Base-by-base conservation (phyloP, 2,113 vertebrate genomes). In the Antechinus stuartii region DNA sequence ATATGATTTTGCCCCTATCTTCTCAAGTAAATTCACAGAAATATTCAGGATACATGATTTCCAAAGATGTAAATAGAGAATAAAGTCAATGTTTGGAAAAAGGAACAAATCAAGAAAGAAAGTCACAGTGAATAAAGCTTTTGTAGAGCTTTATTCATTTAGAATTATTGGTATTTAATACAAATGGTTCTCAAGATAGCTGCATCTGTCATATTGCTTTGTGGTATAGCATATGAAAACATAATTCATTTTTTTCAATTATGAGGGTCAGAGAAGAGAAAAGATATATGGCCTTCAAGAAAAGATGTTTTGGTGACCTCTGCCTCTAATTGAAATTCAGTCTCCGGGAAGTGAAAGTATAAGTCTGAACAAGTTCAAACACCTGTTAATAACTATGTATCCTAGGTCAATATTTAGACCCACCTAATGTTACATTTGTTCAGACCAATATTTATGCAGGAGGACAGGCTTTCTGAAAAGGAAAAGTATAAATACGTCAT, bases 301-400 rank as follows among this genome's bases (percentile, higher is more conserved):
- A 90, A 55, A 22, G 92, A 93, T 93, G 94, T 42, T 22, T 55
- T 95, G 91, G 89, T 54, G 0, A 96, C 56, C 11, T 97, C 23
- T 55, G 16, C 2, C 23, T 96, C 94, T 89, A 96, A 55, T 16
- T 76, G 61, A 50, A 92, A 57, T 95, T 53, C 61, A 10, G 2
- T 54, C 35, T 90, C 89, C 90, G 93, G 92, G 49, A 90, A 95
- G 55, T 56, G 1, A 96, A 96, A 96, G 14, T 49, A 90, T 53
- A 0, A 10, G 1, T 92, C 30, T 96, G 53, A 54, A 93, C 95
- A 94, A 96, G 26, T 16, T 95, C 97, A 97, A 84, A 7, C 61
- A 92, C n/a, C 23, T 96, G 91, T 54, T 93, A 91, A 8, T 53
- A 53, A 53, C 92, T 49, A 4, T 91, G 53, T 42, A 24, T 95